Evolutionary conservation across 2,797 vertebrate species (phyloP).

Genomic region (Typhlichthys subterraneus): DNA sequence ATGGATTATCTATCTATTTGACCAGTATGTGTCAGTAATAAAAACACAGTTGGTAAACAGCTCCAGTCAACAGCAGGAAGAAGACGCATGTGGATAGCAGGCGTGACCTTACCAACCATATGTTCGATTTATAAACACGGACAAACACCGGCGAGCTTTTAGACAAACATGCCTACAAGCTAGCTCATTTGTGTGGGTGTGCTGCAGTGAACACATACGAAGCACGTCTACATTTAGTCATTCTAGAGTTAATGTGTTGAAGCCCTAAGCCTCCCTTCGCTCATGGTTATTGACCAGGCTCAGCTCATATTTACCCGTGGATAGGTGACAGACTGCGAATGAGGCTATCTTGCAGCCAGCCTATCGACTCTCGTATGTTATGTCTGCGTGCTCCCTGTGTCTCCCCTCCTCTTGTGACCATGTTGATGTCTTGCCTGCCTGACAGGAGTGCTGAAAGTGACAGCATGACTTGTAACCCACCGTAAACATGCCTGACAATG

Average conservation of each 20-base stretch:
- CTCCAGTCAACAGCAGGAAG: slow-evolving; percentile 42
- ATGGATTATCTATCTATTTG: slow-evolving; percentile 72
- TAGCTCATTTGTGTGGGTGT: slow-evolving; percentile 5
- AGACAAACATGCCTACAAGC: slow-evolving; percentile 37
- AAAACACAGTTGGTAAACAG: slow-evolving; percentile 52
- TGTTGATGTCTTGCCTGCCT: slow-evolving; percentile 58
- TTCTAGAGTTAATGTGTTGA: slow-evolving; percentile 54
- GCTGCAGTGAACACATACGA: background rate
- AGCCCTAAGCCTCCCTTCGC: slow-evolving; percentile 57
- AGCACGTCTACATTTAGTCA: background rate
- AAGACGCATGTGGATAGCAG: background rate
- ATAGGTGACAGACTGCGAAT: slow-evolving; percentile 19
- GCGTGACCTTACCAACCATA: slow-evolving; percentile 4
- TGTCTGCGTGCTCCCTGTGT: slow-evolving; percentile 47
- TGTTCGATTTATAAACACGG: slow-evolving; percentile 25
- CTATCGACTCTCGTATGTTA: slow-evolving; percentile 21
- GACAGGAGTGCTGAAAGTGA: slow-evolving; percentile 61
- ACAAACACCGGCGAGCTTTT: slow-evolving; percentile 40
- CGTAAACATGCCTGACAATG: slow-evolving; percentile 58
- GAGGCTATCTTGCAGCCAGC: slow-evolving; percentile 40
- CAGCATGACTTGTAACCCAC: slow-evolving; percentile 62
- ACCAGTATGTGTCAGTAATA: slow-evolving; percentile 62
- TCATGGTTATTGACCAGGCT: slow-evolving; percentile 69
- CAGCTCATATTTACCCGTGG: slow-evolving; percentile 59
- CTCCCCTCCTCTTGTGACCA: slow-evolving; percentile 36